Percentiles rank a stretch among this genome's conserved stretches.
Evolutionary conservation across 2,797 vertebrate species (phyloP).

Genomic region (Catamblyrhynchus diadema): DNA sequence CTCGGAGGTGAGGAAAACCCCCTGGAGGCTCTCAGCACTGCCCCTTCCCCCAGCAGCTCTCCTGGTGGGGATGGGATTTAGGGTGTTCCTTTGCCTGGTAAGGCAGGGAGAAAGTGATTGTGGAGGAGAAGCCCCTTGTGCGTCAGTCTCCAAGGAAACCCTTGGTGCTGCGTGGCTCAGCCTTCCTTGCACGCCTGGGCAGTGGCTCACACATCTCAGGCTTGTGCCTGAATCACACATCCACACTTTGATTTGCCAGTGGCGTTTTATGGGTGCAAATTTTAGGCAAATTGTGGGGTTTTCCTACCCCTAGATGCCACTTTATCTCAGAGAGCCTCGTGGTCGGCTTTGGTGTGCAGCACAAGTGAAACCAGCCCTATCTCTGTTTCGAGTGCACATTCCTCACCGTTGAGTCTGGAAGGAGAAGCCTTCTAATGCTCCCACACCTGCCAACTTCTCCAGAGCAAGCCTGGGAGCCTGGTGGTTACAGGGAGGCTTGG

Average conservation of each 20-base stretch:
- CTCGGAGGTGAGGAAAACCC: neutral
- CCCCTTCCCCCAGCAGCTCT: neutral
- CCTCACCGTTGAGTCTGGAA: neutral
- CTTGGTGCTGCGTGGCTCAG: neutral
- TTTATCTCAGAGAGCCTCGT: neutral
- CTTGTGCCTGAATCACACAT: neutral
- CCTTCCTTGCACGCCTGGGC: neutral
- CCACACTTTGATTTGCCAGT: neutral
- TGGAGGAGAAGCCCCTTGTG: conserved; percentile 7
- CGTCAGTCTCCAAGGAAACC: conserved; percentile 38
- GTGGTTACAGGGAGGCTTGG: neutral
- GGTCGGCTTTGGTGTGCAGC: neutral
- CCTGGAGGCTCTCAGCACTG: neutral
- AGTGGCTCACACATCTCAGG: neutral
- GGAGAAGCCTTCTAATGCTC: neutral
- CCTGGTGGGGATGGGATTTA: neutral
- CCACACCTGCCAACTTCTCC: neutral
- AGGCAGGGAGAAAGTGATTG: neutral
- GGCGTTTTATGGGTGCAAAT: neutral
- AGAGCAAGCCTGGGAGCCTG: neutral
- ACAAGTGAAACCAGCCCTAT: neutral
- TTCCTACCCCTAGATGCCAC: neutral
- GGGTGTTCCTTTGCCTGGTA: neutral
- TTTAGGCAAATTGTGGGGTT: neutral
- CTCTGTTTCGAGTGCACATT: neutral